phyloP scores from a whole-genome alignment of 2,888 invertebrate genomes.

The Metallyticus violacea region DNA sequence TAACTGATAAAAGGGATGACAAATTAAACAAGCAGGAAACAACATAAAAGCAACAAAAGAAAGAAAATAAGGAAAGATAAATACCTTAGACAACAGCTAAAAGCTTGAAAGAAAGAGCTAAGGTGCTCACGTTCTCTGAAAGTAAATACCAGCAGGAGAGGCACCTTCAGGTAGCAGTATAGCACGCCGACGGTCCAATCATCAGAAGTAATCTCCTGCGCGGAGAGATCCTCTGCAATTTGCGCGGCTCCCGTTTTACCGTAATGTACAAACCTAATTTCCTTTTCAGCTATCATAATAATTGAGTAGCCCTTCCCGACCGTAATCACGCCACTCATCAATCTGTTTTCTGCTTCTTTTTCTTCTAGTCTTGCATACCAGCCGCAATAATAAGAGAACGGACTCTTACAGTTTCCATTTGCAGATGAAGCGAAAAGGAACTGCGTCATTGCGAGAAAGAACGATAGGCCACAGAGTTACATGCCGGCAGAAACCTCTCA shows the following conservation, averaged over 20 bases:
- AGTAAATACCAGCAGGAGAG: neutral
- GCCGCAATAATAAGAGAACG: neutral
- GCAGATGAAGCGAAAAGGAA: neutral
- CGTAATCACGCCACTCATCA: neutral
- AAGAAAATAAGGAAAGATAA: neutral
- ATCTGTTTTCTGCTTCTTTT: neutral
- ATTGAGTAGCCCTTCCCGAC: neutral
- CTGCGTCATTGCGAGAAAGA: no score
- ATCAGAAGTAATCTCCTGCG: neutral
- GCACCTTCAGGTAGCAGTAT: neutral
- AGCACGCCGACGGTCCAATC: neutral
- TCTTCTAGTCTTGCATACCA: neutral
- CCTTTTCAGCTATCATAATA: neutral
- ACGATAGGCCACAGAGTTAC: neutral
- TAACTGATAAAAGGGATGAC: no score
- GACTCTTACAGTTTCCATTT: no score
- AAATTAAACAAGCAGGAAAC: no score
- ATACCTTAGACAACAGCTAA: neutral
- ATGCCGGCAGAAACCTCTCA: neutral
- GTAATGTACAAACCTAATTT: slow-evolving; percentile 3
- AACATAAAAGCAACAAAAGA: no score
- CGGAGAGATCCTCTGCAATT: neutral
- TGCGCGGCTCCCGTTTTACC: neutral
- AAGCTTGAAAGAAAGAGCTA: neutral
- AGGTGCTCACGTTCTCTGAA: neutral